Base-by-base conservation (phyloP, 53 echinoderm and acorn worm species). In the Holothuria leucospilota region DNA sequence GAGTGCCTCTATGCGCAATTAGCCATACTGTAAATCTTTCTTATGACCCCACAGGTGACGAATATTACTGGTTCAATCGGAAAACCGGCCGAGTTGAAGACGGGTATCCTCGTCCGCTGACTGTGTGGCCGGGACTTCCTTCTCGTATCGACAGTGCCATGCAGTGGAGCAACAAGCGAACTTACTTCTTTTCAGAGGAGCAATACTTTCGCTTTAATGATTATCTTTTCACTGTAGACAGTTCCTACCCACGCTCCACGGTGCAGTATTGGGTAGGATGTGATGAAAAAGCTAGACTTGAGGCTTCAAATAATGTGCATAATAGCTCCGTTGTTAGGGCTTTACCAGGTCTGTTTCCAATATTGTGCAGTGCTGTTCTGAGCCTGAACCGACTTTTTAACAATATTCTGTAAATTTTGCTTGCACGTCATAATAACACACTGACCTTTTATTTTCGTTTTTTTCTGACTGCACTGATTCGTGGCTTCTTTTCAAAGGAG, bases 131-230 rank as follows among this genome's bases (percentile, higher is more conserved):
- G 13, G 61, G 87, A 5, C 91, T 91, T 13, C 91, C 93, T 10
- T 39, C 86, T 12, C 71, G 52, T 0, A 73, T 96, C 58, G 87
- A 87, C 56, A 85, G 89, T 12, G 94, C 90, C 18, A 60, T 91
- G 64, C 94, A 91, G 72, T 93, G 82, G 87, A 75, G 42, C 38
- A 94, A 96, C 71, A 49, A 68, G 10, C 74, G 84, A 0, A 94
- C 96, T 16, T 96, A 96, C 26, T 94, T 96, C 90, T 94, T 94
- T 72, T 66, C 89, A 34, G 91, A 75, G 4, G 91, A 88, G 39
- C 42, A 42, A 29, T 96, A 95, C 71, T 93, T 90, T 88, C 89
- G 86, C 34, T 96, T 78, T 81, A 82, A 94, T 53, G 94, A 96
- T 20, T 21, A 60, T 10, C 25, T 13, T 20, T 93, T 94, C 62